These are phyloP conservation scores for Caenorhabditis wallacei DNA, from an alignment of 2,888 invertebrate genomes.

Conservation along the genomic window DNA sequence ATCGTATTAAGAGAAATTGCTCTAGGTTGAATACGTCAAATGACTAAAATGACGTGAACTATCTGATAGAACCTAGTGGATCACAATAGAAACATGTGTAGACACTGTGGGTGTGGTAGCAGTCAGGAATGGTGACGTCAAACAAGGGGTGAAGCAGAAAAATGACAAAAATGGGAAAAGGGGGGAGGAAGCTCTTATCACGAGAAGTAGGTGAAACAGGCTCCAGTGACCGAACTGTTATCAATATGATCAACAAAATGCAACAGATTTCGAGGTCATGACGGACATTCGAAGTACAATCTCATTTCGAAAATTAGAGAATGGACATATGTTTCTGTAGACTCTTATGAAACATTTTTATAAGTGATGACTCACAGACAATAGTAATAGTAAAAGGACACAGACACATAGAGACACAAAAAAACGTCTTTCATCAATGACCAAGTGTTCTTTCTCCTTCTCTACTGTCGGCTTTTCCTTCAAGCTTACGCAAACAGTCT, in stretches of 20 bases:
- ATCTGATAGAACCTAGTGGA: not conserved
- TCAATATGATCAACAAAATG: not conserved
- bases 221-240: not conserved
- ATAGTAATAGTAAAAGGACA: not conserved
- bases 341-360: no score
- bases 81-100: not conserved
- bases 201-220: not conserved
- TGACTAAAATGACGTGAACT: conserved; percentile 13
- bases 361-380: no score
- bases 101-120: conserved; percentile 20
- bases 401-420: not conserved
- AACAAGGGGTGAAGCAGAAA: conserved; percentile 9
- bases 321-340: not conserved
- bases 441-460: conserved; percentile 29
- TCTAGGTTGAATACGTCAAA: conserved; percentile 18
- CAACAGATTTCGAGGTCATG: conserved; percentile 4
- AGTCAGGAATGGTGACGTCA: conserved; percentile 11
- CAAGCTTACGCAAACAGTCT: conserved; percentile 37
- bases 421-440: conserved; percentile 15
- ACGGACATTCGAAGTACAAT: not conserved
- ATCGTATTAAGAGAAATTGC: conserved; percentile 4
- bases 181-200: conserved; percentile 32
- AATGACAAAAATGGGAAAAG: conserved; percentile 31
- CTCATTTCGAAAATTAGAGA: not conserved
- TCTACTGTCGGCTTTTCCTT: conserved; percentile 26